phyloP scores from a whole-genome alignment of 2,888 invertebrate species.

The Flexamia atlantica region DNA sequence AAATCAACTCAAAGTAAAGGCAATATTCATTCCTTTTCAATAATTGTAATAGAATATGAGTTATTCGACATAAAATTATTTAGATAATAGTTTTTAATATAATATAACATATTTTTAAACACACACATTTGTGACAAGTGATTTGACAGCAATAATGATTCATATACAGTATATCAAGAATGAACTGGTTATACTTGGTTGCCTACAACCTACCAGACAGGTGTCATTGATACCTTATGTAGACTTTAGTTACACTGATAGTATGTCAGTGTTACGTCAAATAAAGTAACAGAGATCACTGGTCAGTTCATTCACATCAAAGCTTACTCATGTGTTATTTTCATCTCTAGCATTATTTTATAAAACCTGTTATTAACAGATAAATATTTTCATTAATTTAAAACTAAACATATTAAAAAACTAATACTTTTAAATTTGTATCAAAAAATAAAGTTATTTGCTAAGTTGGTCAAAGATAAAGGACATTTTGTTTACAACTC shows the following conservation, averaged over 20 bases:
- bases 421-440: neutral
- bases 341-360: neutral
- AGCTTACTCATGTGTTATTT: too few relatives aligned
- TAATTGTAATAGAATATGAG: too few relatives aligned
- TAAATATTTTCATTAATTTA: too few relatives aligned
- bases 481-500: too few relatives aligned
- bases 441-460: neutral
- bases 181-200: slow-evolving; percentile 3
- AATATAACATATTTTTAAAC: too few relatives aligned
- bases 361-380: neutral
- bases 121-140: neutral
- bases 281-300: neutral
- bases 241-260: neutral
- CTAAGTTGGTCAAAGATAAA: too few relatives aligned
- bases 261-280: slow-evolving; percentile 3
- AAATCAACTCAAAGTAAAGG: too few relatives aligned
- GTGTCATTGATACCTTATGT: neutral
- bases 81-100: too few relatives aligned
- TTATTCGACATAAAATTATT: too few relatives aligned
- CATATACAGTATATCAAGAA: neutral
- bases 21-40: too few relatives aligned
- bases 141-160: neutral
- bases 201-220: neutral
- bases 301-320: too few relatives aligned
- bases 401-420: neutral